These are phyloP conservation scores for Lamellibrachia luymesi DNA, from an alignment of 1,140 invertebrate species.

Conservation along the genomic window DNA sequence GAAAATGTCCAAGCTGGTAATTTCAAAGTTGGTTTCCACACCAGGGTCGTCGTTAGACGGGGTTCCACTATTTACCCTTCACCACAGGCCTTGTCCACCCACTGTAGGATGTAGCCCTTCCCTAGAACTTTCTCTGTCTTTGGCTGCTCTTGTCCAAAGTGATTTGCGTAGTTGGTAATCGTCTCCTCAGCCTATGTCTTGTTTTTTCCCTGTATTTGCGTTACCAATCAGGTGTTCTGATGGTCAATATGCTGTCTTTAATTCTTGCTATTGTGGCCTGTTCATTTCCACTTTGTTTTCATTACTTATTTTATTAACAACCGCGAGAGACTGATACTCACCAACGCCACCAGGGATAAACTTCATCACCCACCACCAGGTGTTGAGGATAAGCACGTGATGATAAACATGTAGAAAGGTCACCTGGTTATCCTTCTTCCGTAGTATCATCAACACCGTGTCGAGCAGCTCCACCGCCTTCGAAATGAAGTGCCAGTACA, in stretches of 20 bases:
- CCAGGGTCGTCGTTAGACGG: too few species aligned
- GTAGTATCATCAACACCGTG: slow-evolving; percentile 57
- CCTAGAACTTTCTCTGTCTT: neutral
- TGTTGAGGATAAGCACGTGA: slow-evolving; percentile 60
- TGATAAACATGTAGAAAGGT: slow-evolving; percentile 73
- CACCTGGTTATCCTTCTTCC: slow-evolving; percentile 75
- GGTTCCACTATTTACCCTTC: too few species aligned
- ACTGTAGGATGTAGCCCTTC: neutral
- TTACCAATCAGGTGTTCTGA: too few species aligned
- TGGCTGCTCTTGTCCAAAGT: neutral
- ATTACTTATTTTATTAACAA: neutral
- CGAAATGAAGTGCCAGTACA: slow-evolving; percentile 38
- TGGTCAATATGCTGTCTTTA: too few species aligned
- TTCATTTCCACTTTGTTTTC: too few species aligned
- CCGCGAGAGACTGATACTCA: neutral
- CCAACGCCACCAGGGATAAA: slow-evolving; percentile 42
- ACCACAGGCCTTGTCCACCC: neutral
- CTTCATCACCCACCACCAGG: slow-evolving; percentile 43
- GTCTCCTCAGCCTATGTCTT: too few species aligned
- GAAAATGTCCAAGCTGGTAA: neutral
- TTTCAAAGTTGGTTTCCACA: neutral
- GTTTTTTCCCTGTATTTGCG: too few species aligned
- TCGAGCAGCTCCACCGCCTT: slow-evolving; percentile 36
- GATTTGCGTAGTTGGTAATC: neutral
- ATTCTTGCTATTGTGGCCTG: too few species aligned